These are phyloP conservation scores for Enteromius afrohamiltoni DNA, from an alignment of 2,797 vertebrate species.

Conservation along the genomic window DNA sequence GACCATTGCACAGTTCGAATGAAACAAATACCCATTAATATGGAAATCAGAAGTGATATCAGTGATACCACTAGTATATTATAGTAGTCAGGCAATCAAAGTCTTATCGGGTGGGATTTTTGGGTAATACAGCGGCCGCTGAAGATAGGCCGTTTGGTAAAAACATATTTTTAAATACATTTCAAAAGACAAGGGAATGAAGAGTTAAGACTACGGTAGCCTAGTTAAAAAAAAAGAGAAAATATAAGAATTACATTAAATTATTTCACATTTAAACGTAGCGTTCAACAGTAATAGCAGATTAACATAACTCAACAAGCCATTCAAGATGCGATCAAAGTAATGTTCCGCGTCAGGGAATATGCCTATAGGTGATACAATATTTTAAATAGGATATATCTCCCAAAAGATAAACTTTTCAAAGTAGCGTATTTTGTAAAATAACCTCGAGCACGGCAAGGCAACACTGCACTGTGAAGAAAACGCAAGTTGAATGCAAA, in stretches of 20 bases:
- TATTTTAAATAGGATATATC: neutral
- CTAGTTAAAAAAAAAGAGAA: neutral
- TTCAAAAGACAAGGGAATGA: neutral
- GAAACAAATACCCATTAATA: neutral
- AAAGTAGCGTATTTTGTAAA: neutral
- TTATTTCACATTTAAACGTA: neutral
- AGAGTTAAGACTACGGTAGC: neutral
- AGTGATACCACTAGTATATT: neutral
- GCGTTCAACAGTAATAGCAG: neutral
- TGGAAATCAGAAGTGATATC: neutral
- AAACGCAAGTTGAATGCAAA: conserved; percentile 22
- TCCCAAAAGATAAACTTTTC: neutral
- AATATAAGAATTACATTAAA: neutral
- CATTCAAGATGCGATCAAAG: neutral
- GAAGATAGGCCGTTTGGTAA: neutral
- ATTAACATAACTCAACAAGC: neutral
- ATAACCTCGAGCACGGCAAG: conserved; percentile 1
- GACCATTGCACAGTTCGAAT: neutral
- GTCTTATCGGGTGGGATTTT: neutral
- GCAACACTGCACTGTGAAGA: neutral
- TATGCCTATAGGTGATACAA: neutral
- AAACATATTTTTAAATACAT: neutral
- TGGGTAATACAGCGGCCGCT: neutral
- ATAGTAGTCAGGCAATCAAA: neutral
- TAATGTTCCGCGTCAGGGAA: neutral